Evolutionary conservation across 2,113 vertebrate species (phyloP).

Genomic region (Gymnobelideus leadbeateri): DNA sequence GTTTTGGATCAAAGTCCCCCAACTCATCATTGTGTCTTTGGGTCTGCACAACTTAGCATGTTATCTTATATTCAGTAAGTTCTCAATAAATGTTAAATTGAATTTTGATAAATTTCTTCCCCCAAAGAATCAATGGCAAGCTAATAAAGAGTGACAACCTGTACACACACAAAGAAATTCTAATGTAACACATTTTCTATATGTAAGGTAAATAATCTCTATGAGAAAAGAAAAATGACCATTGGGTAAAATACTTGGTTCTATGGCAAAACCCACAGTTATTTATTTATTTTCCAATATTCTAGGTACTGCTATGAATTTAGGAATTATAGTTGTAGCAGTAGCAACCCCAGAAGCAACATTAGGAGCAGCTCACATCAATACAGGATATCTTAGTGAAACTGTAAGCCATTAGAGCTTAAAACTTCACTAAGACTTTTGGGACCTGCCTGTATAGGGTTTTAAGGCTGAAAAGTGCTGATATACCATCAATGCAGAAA

Average conservation of each 20-base stretch:
- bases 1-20: neutral
- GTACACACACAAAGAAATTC: neutral
- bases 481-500: neutral
- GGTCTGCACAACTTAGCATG: neutral
- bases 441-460: neutral
- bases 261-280: neutral
- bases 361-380: neutral
- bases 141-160: neutral
- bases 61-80: neutral
- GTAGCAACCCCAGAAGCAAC: neutral
- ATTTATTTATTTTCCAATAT: neutral
- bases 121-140: neutral
- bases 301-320: neutral
- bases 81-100: neutral
- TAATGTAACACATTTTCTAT: neutral
- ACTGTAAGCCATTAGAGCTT: neutral
- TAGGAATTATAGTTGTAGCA: neutral
- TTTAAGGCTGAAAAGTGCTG: neutral
- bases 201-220: neutral
- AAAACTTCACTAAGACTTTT: neutral
- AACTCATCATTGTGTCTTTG: neutral
- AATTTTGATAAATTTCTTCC: neutral
- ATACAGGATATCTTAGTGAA: neutral
- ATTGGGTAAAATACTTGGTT: slow-evolving; percentile 18
- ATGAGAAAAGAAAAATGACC: slow-evolving; percentile 38